Evolutionary conservation across 2,888 invertebrate genomes (phyloP), one percentile per base, ranked within the genome.

Genomic region (Incurvaria masculella): DNA sequence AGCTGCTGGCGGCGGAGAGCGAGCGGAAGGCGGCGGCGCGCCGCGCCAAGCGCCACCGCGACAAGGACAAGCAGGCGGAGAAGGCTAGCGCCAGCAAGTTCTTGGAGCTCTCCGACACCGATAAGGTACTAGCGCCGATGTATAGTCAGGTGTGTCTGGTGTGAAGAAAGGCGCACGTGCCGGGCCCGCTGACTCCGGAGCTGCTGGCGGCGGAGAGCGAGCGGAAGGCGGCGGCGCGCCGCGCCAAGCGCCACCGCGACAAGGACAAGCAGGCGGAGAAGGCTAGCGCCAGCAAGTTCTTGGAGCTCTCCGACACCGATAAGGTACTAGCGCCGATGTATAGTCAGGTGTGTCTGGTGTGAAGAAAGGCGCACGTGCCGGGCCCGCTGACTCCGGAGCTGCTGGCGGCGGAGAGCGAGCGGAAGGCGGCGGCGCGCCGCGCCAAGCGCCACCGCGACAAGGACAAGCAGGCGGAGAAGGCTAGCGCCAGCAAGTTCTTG

Each of bases 101-200:
- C 63, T 61, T 90, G 45, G 74, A 80, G 51, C 72, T 94, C 21
- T 85, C 85, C 41, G 92, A 93, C 55, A 72, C 85, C 55, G 87
- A 92, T 66, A 93, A 92, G 83, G 91, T 89, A n/a, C n/a, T n/a
- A n/a, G n/a, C n/a, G n/a, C n/a, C n/a, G n/a, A n/a, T n/a, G n/a
- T n/a, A n/a, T n/a, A n/a, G n/a, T n/a, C n/a, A n/a, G n/a, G n/a
- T n/a, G n/a, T n/a, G n/a, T n/a, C n/a, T n/a, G n/a, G n/a, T n/a
- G n/a, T n/a, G n/a, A n/a, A n/a, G n/a, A n/a, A n/a, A 88, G 87
- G 86, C 88, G 2, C 86, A 87, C 66, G 87, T 89, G 59, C 88
- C 88, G 1, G 80, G 83, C 0, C 85, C 85, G 1, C 59, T 88
- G 42, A 85, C 85, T 1, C 80, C 81, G 10, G 85, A 89, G 57